Evolutionary conservation across 1,140 invertebrate species (phyloP), one percentile per base, ranked within the genome.

Genomic region (Hyposmocoma kahamanoa): DNA sequence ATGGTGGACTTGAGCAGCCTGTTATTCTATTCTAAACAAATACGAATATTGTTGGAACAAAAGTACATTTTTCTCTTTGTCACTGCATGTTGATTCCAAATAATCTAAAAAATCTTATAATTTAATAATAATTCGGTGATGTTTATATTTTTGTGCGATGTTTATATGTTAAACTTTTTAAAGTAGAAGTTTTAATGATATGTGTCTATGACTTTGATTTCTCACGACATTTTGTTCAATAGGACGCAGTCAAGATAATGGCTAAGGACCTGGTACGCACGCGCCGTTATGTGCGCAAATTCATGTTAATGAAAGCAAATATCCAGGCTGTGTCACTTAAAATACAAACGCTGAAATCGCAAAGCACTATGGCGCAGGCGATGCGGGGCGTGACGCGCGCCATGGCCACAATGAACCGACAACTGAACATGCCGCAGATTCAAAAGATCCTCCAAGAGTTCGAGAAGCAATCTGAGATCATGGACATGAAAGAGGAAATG

Each of bases 401-500:
- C 30, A 99, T 99, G 97, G 93, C 94, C 64, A 97, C 92, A 73
- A 99, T 99, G 98, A 99, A 99, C 84, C 92, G 94, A 34, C 94
- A 99, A 88, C 79, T 99, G 64, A 99, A 99, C 88, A 89, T 99
- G 71, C 98, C 98, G 18, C 97, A 99, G 89, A 99, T 99, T 72
- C 98, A 99, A 84, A 97, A 96, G 78, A 99, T 99, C 66, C 91
- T 64, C 3, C 94, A 97, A 90, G 98, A 99, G 75, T 99, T 99
- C 90, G 98, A 99, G 85, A 99, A 98, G 70, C 98, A 99, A 75
- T 97, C 97, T 0, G 98, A 99, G 87, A 99, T 99, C 50, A 99
- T 99, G 98, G 98, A 99, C 78, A 99, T 99, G 98, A 99, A 99
- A 76, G 98, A 99, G 87, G 98, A 99, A 87, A 98, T 99, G 90